A percentile compares a stretch with the other conserved stretches of the same genome.
Conservation (phyloP, 1,140 invertebrate genomes). For the Chironomus striatipennis region DNA sequence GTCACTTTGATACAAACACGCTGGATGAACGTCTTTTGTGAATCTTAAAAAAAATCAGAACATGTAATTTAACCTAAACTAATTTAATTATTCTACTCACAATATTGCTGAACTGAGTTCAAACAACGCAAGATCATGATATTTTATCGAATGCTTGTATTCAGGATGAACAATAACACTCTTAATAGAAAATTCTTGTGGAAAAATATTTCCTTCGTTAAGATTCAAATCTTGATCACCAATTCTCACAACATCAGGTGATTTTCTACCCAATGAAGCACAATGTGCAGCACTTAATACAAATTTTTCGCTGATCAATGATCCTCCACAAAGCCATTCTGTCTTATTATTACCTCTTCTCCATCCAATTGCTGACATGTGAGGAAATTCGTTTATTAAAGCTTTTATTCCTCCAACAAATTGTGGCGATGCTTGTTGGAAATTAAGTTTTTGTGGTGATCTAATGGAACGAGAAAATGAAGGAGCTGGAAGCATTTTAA, state of each 20-base stretch:
- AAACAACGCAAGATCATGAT: conserved; percentile 43
- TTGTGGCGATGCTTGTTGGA: too few relatives aligned
- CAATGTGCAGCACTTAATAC: conserved; percentile 39
- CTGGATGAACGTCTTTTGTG: not conserved
- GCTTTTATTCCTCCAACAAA: not conserved
- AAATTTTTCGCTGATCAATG: conserved; percentile 35
- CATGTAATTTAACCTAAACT: too few relatives aligned
- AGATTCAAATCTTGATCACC: conserved; percentile 21
- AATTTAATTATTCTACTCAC: too few relatives aligned
- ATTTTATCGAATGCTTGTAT: conserved; percentile 40
- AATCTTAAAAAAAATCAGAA: not conserved
- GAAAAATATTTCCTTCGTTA: conserved; percentile 19
- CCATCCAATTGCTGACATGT: not conserved
- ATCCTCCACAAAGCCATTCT: conserved; percentile 36
- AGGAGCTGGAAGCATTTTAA: too few relatives aligned
- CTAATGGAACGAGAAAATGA: too few relatives aligned
- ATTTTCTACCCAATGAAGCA: conserved; percentile 24
- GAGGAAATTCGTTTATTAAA: not conserved
- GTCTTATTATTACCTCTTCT: conserved; percentile 23
- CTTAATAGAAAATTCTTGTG: conserved; percentile 33
- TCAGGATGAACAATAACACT: conserved; percentile 43
- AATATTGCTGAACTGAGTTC: conserved; percentile 29
- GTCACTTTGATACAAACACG: conserved; percentile 20
- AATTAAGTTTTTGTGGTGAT: too few relatives aligned
- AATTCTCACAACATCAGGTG: not conserved